Evolutionary conservation across 2,888 invertebrate genomes (phyloP).

Genomic region (Drosophila pegasa): DNA sequence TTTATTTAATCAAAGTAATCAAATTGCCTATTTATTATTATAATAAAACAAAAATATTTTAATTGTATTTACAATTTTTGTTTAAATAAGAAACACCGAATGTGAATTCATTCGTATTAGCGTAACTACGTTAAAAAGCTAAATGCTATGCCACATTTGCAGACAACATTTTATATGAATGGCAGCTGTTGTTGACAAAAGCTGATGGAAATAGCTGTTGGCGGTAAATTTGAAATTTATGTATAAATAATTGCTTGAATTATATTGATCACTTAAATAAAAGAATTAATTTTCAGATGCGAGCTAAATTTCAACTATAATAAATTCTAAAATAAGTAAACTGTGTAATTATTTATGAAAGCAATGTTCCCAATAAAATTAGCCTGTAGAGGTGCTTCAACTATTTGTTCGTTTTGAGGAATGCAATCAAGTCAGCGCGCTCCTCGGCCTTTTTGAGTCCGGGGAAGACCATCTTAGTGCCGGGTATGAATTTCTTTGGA

Average conservation of each 20-base stretch:
- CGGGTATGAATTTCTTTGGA: conserved; percentile 99
- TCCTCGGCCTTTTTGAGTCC: conserved; percentile 98
- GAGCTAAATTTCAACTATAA: not conserved
- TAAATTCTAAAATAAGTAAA: not conserved
- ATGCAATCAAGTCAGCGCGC: conserved; percentile 96
- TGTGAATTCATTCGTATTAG: no score
- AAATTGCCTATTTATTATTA: not conserved
- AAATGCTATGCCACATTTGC: not conserved
- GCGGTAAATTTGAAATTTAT: not conserved
- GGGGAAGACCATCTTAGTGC: conserved; percentile 99
- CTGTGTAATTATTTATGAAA: not conserved
- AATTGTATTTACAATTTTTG: no score
- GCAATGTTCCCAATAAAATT: not conserved
- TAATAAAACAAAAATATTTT: no score
- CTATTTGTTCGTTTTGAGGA: conserved; percentile 87
- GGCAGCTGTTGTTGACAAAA: not conserved
- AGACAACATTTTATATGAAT: not conserved
- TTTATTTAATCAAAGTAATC: no score
- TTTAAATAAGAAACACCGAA: no score
- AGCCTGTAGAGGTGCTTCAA: not conserved
- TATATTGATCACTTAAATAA: not conserved
- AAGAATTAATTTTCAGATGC: not conserved
- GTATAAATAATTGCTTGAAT: not conserved
- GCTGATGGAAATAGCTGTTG: not conserved
- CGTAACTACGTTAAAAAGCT: no score